Conservation (phyloP, 2,113 vertebrate species). For the Sterrhoptilus dennistouni region DNA sequence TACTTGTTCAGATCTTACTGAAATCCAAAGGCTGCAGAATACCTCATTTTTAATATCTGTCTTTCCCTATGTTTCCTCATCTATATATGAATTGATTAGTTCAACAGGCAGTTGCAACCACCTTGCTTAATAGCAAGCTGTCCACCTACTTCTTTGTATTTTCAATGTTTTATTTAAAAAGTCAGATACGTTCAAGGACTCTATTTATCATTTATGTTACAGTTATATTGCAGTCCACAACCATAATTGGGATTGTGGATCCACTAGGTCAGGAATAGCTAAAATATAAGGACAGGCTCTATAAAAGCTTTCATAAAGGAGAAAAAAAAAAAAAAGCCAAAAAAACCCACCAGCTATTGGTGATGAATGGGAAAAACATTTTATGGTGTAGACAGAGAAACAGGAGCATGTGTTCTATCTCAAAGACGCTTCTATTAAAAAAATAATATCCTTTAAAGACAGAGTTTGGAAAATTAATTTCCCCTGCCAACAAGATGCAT, state of each 20-base stretch:
- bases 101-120: not conserved
- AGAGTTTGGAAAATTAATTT: slow-evolving; percentile 54
- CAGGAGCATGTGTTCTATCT: slow-evolving; percentile 46
- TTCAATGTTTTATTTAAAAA: not conserved
- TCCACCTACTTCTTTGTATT: not conserved
- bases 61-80: not conserved
- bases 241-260: not conserved
- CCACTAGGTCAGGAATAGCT: not conserved
- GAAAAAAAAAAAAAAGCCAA: not conserved
- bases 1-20: not conserved
- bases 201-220: not conserved
- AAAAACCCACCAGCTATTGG: not conserved
- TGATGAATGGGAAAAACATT: slow-evolving; percentile 48
- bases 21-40: not conserved
- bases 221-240: not conserved
- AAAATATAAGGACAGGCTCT: not conserved
- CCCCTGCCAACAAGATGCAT: slow-evolving; percentile 16
- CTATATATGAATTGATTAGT: not conserved
- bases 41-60: not conserved
- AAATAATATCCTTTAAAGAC: slow-evolving; percentile 56
- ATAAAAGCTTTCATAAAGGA: not conserved
- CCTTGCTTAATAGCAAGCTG: not conserved
- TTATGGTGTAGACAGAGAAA: slow-evolving; percentile 38
- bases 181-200: not conserved
- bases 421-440: slow-evolving; percentile 55